phyloP scores from a whole-genome alignment of 2,797 vertebrate genomes.

The Enteromius afrohamiltoni region DNA sequence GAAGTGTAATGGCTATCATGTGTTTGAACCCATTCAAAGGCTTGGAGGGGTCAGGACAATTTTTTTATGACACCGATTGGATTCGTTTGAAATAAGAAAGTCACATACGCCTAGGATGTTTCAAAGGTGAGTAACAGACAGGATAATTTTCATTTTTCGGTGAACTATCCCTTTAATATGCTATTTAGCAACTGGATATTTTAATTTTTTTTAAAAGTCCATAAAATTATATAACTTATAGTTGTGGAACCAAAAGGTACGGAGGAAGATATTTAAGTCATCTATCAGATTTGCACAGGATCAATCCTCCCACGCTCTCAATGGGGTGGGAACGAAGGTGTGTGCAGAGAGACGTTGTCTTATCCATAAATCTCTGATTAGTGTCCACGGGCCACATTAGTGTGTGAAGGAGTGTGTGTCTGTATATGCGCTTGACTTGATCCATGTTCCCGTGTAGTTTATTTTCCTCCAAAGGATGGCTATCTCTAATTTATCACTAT shows the following conservation, averaged over 20 bases:
- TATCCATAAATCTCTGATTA: constrained; percentile 26
- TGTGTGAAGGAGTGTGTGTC: constrained; percentile 21
- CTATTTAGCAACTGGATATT: background rate
- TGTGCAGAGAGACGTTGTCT: constrained; percentile 1
- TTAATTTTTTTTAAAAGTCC: background rate
- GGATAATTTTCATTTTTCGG: too few species aligned
- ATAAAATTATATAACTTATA: background rate
- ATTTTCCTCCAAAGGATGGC: constrained; percentile 22
- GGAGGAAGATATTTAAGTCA: background rate
- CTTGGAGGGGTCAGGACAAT: too few species aligned
- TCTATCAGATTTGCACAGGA: background rate
- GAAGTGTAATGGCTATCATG: too few species aligned
- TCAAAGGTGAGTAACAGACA: too few species aligned
- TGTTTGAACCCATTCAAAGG: too few species aligned
- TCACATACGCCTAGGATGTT: too few species aligned
- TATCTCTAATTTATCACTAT: constrained; percentile 50
- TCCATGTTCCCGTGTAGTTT: constrained; percentile 23
- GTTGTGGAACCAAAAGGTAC: background rate
- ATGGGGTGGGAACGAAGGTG: background rate
- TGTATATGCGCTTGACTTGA: constrained; percentile 19
- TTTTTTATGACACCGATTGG: too few species aligned
- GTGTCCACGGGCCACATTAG: constrained; percentile 22
- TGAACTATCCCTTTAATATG: background rate
- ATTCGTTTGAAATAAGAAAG: too few species aligned
- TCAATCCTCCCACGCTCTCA: constrained; percentile 15